Evolutionary conservation across 2,113 vertebrate species (phyloP).

Genomic region (Salminus brasiliensis): DNA sequence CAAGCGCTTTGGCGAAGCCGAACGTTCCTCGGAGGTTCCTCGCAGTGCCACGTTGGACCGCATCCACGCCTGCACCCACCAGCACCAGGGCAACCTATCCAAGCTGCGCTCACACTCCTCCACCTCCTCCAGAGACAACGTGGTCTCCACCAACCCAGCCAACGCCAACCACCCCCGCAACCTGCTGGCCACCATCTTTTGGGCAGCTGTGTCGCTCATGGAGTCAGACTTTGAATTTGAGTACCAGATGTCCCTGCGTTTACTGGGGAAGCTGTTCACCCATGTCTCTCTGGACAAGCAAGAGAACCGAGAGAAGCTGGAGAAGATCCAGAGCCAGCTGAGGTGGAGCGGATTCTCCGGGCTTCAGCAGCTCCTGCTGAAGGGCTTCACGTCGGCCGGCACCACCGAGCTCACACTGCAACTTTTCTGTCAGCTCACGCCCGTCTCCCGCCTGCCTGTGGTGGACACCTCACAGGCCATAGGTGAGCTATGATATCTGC

Average conservation of each 20-base stretch:
- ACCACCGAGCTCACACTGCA: constrained; percentile 94
- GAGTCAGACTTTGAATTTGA: constrained; percentile 99
- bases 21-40: constrained; percentile 87
- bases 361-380: constrained; percentile 92
- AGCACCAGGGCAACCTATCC: constrained; percentile 71
- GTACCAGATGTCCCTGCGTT: constrained; percentile 92
- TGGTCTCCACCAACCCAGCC: constrained; percentile 74
- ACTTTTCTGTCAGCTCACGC: constrained; percentile 93
- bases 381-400: constrained; percentile 94
- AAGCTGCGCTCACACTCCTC: constrained; percentile 73
- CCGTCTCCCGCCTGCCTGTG: constrained; percentile 91
- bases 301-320: constrained; percentile 93
- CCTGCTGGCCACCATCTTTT: constrained; percentile 95
- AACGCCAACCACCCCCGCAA: constrained; percentile 91
- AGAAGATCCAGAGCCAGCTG: constrained; percentile 94
- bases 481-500: constrained; percentile 72
- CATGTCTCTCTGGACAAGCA: constrained; percentile 93
- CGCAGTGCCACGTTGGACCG: constrained; percentile 93
- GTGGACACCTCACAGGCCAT: constrained; percentile 94
- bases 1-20: constrained; percentile 90
- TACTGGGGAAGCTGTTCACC: constrained; percentile 89
- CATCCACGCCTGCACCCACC: constrained; percentile 89
- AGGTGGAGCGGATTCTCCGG: constrained; percentile 96
- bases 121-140: constrained; percentile 78
- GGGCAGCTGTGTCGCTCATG: constrained; percentile 96